Evolutionary conservation across 1,140 invertebrate genomes (phyloP).

Genomic region (Anoplolepis gracilipes): DNA sequence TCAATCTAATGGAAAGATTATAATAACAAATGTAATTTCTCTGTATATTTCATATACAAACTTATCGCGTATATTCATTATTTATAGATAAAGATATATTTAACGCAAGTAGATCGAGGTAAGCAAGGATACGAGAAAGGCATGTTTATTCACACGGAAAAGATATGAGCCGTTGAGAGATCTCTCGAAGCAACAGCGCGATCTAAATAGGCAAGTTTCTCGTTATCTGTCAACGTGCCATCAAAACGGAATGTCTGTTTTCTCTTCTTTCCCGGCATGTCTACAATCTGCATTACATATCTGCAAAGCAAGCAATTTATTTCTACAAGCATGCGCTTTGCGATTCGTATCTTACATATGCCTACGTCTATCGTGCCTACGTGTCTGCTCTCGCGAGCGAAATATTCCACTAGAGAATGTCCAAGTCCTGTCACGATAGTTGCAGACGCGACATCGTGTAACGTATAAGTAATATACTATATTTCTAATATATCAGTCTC

Average conservation of each 20-base stretch:
- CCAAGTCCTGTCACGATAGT: not conserved
- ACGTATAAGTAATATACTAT: no score
- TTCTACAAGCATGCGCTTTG: conserved; percentile 5
- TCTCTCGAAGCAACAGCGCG: not conserved
- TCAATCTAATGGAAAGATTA: not conserved
- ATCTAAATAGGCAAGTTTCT: conserved; percentile 14
- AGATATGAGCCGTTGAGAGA: not conserved
- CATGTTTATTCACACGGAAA: not conserved
- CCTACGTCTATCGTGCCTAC: not conserved
- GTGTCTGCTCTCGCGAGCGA: not conserved
- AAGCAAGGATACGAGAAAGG: not conserved
- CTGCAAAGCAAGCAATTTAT: conserved; percentile 25
- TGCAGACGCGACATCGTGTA: not conserved
- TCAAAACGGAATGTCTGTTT: conserved; percentile 7
- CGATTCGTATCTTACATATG: not conserved
- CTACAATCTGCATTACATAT: not conserved
- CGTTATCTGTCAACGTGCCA: conserved; percentile 23
- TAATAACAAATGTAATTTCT: no score
- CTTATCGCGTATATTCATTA: not conserved
- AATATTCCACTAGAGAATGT: not conserved
- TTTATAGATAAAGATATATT: not conserved
- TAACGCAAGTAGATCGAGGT: no score
- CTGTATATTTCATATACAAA: no score
- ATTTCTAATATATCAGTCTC: not conserved
- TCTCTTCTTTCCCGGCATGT: conserved; percentile 5